Percentiles rank a stretch among this genome's conserved stretches.
Evolutionary conservation across 2,888 invertebrate genomes (phyloP).

Genomic region (Listrodromus nycthemerus): DNA sequence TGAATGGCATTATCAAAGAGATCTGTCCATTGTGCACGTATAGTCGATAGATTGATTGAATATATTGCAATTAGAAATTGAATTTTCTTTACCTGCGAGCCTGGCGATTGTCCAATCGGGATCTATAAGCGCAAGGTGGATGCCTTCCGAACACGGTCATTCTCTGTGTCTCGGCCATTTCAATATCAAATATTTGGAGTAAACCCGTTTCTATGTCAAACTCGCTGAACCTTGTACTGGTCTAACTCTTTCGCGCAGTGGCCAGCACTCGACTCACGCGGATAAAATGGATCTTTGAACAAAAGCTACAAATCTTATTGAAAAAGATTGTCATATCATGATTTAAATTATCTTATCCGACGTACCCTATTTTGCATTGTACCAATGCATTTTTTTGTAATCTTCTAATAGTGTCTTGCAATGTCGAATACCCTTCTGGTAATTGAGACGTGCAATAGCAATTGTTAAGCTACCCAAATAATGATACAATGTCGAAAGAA

Average conservation of each 20-base stretch:
- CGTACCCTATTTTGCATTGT: neutral
- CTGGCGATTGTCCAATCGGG: constrained; percentile 90
- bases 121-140: constrained; percentile 91
- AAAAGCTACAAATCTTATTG: constrained; percentile 1
- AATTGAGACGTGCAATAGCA: neutral
- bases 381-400: neutral
- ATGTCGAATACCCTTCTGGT: neutral
- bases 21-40: too few species aligned
- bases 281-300: neutral
- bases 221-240: neutral
- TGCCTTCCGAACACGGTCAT: constrained; percentile 90
- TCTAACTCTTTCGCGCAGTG: neutral
- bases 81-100: constrained; percentile 87
- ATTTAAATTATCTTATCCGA: neutral
- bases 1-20: too few species aligned
- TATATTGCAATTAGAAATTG: too few species aligned
- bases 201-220: neutral
- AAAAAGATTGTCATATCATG: neutral
- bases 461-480: neutral
- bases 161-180: constrained; percentile 91
- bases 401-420: neutral
- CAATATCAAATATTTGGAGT: constrained; percentile 9
- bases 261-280: neutral
- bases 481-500: neutral
- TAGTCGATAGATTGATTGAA: neutral